Percentiles rank a stretch among this genome's conserved stretches.
Conservation (phyloP, 2,888 invertebrate species). For the Microplitis manilae region DNA sequence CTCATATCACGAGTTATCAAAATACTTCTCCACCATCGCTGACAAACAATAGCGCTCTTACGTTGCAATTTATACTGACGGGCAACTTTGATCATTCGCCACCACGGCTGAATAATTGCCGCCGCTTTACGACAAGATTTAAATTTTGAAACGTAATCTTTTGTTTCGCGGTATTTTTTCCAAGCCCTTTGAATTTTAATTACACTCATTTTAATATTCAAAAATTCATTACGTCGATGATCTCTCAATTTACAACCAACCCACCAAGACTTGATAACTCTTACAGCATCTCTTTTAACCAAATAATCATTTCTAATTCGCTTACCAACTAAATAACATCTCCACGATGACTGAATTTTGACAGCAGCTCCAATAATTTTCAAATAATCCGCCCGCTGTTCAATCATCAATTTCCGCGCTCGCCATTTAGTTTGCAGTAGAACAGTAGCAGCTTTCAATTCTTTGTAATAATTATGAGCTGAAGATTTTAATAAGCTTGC, state of each 20-base stretch:
- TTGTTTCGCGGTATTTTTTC: slow-evolving; percentile 57
- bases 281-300: slow-evolving; percentile 64
- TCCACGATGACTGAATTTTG: slow-evolving; percentile 72
- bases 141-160: slow-evolving; percentile 41
- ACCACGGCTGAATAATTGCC: slow-evolving; percentile 59
- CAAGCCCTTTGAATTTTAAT: slow-evolving; percentile 72
- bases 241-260: slow-evolving; percentile 68
- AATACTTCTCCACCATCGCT: slow-evolving; percentile 54
- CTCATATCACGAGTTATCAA: slow-evolving; percentile 38
- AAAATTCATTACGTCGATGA: slow-evolving; percentile 65
- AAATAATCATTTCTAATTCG: slow-evolving; percentile 68
- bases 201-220: slow-evolving; percentile 62
- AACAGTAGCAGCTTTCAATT: slow-evolving; percentile 61
- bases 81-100: slow-evolving; percentile 47
- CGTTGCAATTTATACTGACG: slow-evolving; percentile 46
- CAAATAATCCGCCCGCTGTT: slow-evolving; percentile 69
- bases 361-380: slow-evolving; percentile 57
- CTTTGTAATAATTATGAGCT: slow-evolving; percentile 59
- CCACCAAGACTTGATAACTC: slow-evolving; percentile 58
- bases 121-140: slow-evolving; percentile 43
- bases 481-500: slow-evolving; percentile 63
- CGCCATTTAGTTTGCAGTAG: slow-evolving; percentile 67
- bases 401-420: slow-evolving; percentile 62
- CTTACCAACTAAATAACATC: slow-evolving; percentile 68
- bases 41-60: slow-evolving; percentile 50